A percentile compares a stretch with the other conserved stretches of the same genome.
These are phyloP conservation scores for Potorous gilbertii DNA, from an alignment of 2,797 vertebrate genomes.

Conservation along the genomic window DNA sequence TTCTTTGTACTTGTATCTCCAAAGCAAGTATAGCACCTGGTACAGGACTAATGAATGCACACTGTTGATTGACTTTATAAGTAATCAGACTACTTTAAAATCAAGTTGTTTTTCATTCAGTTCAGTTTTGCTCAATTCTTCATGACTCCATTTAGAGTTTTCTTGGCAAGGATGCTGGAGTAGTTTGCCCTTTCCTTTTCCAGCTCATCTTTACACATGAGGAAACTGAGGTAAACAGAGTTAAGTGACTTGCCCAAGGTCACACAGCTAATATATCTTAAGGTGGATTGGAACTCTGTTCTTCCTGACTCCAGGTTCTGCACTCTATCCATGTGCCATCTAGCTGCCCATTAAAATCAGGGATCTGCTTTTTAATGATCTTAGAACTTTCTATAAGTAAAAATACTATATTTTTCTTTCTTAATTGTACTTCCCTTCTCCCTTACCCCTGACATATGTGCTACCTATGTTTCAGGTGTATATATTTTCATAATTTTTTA, in stretches of 20 bases:
- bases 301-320: neutral
- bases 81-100: neutral
- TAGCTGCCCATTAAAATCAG: neutral
- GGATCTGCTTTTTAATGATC: neutral
- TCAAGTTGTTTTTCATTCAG: neutral
- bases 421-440: neutral
- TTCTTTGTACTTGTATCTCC: neutral
- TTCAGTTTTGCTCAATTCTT: neutral
- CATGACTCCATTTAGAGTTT: neutral
- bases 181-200: neutral
- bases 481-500: slow-evolving; percentile 9
- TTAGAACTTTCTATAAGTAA: neutral
- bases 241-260: neutral
- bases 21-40: neutral
- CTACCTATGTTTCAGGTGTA: neutral
- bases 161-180: neutral
- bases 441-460: no score
- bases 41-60: neutral
- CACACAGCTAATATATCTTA: neutral
- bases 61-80: neutral
- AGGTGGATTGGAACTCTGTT: neutral
- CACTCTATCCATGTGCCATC: neutral
- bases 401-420: neutral
- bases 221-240: neutral
- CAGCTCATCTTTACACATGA: neutral